These are phyloP conservation scores for Lonchura striata DNA, from an alignment of 2,113 vertebrate genomes.

Conservation along the genomic window DNA sequence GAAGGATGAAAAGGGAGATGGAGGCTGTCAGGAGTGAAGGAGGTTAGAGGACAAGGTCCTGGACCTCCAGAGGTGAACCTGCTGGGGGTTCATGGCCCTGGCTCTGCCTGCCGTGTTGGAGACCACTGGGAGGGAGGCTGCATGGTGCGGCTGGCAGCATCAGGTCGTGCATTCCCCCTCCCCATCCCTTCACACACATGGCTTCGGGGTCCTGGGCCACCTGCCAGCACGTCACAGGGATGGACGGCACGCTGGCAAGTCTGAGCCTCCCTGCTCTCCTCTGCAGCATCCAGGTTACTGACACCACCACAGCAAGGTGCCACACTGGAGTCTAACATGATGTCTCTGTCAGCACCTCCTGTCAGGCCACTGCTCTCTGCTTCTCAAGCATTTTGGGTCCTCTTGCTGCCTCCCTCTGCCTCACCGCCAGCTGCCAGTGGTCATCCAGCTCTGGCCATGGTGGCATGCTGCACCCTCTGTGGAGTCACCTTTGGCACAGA, in stretches of 20 bases:
- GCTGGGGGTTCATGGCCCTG: background rate
- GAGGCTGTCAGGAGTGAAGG: background rate
- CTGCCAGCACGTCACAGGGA: accelerated
- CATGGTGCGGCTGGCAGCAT: accelerated
- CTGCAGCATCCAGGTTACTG: accelerated
- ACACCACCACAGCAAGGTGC: accelerated
- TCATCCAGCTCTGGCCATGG: background rate
- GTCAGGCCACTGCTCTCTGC: background rate
- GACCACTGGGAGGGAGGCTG: background rate
- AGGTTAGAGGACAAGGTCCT: background rate
- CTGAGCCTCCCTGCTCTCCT: background rate
- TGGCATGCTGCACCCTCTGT: accelerated
- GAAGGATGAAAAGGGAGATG: background rate
- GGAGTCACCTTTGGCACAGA: background rate
- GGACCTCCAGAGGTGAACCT: background rate
- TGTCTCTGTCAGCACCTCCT: background rate
- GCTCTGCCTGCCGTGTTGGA: background rate
- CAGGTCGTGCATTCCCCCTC: accelerated
- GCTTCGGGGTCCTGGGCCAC: accelerated
- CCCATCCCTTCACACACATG: accelerated
- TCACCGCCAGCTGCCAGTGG: accelerated
- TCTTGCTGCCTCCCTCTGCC: background rate
- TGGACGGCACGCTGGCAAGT: accelerated
- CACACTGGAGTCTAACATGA: accelerated
- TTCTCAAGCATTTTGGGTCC: background rate